phyloP scores from a whole-genome alignment of 2,113 vertebrate genomes.

The Telmatochromis sp. region DNA sequence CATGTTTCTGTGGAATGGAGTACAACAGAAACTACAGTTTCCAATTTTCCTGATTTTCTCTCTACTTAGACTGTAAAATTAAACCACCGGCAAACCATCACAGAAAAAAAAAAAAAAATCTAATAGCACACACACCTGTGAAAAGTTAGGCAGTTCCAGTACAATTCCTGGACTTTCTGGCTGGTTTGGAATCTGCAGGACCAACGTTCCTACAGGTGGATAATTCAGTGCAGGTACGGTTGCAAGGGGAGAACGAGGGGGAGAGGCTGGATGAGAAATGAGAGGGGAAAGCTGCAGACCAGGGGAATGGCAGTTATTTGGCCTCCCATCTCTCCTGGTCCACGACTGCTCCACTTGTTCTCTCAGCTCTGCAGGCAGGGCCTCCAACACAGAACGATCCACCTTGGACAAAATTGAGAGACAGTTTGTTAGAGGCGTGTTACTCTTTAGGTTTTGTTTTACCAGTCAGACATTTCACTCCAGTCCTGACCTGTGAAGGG shows the following conservation, averaged over 20 bases:
- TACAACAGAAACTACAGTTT: background rate
- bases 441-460: background rate
- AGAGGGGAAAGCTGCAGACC: background rate
- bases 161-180: slow-evolving; percentile 81
- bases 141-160: slow-evolving; percentile 89
- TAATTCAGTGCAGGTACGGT: slow-evolving; percentile 40
- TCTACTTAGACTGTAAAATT: background rate
- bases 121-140: slow-evolving; percentile 74
- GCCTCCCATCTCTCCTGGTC: slow-evolving; percentile 58
- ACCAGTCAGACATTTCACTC: background rate
- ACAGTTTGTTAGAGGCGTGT: background rate
- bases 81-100: background rate
- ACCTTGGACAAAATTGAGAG: slow-evolving; percentile 66
- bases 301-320: background rate
- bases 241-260: background rate
- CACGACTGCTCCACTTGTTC: slow-evolving; percentile 86
- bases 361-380: slow-evolving; percentile 84
- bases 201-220: slow-evolving; percentile 73
- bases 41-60: background rate
- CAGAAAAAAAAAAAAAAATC: background rate
- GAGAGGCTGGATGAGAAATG: slow-evolving; percentile 6
- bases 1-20: background rate
- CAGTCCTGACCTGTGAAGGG: slow-evolving; percentile 83
- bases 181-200: slow-evolving; percentile 85
- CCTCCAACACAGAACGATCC: slow-evolving; percentile 89